Conservation (phyloP, 2,888 invertebrate species). For the Himalopsyche japonica region DNA sequence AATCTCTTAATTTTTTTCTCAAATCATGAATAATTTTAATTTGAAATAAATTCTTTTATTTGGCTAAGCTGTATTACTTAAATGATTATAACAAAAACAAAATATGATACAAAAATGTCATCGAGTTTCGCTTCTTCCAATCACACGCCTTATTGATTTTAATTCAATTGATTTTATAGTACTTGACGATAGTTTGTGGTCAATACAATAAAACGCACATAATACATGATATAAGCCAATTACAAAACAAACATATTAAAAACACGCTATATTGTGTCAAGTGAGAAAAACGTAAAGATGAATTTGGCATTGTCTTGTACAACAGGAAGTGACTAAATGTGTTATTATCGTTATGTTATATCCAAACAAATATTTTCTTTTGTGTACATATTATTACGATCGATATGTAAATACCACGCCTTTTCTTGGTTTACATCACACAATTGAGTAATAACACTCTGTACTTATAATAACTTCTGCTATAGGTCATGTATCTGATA, state of each 20-base stretch:
- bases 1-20: too few species aligned
- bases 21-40: too few species aligned
- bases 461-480: neutral
- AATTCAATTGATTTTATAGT: neutral
- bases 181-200: neutral
- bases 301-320: neutral
- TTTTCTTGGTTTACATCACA: neutral
- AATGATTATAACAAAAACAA: too few species aligned
- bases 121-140: too few species aligned
- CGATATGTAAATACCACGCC: neutral
- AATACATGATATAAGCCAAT: neutral
- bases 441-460: neutral
- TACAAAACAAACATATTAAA: neutral
- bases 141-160: too few species aligned
- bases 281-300: neutral
- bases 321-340: neutral
- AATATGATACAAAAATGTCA: too few species aligned
- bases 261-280: neutral
- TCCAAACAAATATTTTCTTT: neutral
- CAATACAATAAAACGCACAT: neutral
- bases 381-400: neutral
- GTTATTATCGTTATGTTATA: neutral
- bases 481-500: too few species aligned
- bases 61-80: too few species aligned
- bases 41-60: too few species aligned